Evolutionary conservation across 2,797 vertebrate genomes (phyloP).

Genomic region (Sphenopsis melanotis): DNA sequence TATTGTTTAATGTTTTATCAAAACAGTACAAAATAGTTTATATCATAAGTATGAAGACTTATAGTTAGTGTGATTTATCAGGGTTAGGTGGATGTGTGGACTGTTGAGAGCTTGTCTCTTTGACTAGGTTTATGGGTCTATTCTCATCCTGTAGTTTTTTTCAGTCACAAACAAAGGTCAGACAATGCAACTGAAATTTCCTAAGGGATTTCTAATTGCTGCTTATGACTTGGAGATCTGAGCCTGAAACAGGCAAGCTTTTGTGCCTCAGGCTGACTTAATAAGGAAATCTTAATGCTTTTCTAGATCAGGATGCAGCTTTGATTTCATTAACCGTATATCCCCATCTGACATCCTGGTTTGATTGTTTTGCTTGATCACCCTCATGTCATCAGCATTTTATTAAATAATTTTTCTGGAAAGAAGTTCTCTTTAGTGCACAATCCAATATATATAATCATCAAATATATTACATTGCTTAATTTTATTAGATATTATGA

Average conservation of each 20-base stretch:
- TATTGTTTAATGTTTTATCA: background rate
- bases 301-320: background rate
- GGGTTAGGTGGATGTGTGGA: background rate
- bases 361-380: background rate
- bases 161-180: background rate
- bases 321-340: background rate
- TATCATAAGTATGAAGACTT: background rate
- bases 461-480: background rate
- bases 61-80: background rate
- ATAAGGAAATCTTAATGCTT: background rate
- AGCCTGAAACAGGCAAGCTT: background rate
- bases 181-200: background rate
- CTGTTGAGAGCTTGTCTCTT: background rate
- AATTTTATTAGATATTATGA: background rate
- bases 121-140: background rate
- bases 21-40: background rate
- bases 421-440: background rate
- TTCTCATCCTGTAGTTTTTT: background rate
- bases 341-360: background rate
- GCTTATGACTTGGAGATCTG: background rate
- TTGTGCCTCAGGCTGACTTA: background rate
- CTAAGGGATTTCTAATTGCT: background rate
- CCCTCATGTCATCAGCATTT: background rate
- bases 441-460: background rate
- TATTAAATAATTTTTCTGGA: background rate